A percentile compares a stretch with the other conserved stretches of the same genome.
These are phyloP conservation scores for Columba guinea DNA, from an alignment of 2,797 vertebrate species.

Conservation along the genomic window DNA sequence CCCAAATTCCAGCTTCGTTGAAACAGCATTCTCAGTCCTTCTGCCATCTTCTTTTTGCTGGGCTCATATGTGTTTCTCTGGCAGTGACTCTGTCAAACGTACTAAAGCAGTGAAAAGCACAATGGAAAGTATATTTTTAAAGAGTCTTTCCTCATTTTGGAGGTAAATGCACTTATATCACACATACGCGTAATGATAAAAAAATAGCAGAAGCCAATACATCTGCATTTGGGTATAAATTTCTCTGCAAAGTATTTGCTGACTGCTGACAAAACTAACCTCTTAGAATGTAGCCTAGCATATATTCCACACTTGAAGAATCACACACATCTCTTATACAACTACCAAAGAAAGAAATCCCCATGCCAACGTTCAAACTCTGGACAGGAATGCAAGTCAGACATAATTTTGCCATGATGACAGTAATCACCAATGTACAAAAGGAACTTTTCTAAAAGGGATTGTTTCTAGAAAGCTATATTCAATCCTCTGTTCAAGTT, in stretches of 20 bases:
- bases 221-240: not conserved
- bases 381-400: slow-evolving; percentile 63
- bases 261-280: not conserved
- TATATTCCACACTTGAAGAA: slow-evolving; percentile 1
- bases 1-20: not conserved
- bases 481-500: not conserved
- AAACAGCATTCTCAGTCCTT: not conserved
- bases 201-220: not conserved
- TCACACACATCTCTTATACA: not conserved
- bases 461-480: not conserved
- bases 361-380: slow-evolving; percentile 71
- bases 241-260: not conserved
- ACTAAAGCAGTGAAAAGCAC: not conserved
- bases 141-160: not conserved
- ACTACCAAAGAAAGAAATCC: slow-evolving; percentile 47
- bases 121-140: not conserved
- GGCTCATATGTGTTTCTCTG: not conserved
- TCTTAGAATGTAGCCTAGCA: not conserved
- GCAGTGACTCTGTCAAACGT: not conserved
- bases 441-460: slow-evolving; percentile 13
- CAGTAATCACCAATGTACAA: slow-evolving; percentile 33
- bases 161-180: not conserved
- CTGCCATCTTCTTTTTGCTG: not conserved
- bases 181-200: not conserved
- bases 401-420: slow-evolving; percentile 51